A percentile compares a stretch with the other conserved stretches of the same genome.
phyloP scores from a whole-genome alignment of 2,888 invertebrate species.

The Watsonalla cultraria region DNA sequence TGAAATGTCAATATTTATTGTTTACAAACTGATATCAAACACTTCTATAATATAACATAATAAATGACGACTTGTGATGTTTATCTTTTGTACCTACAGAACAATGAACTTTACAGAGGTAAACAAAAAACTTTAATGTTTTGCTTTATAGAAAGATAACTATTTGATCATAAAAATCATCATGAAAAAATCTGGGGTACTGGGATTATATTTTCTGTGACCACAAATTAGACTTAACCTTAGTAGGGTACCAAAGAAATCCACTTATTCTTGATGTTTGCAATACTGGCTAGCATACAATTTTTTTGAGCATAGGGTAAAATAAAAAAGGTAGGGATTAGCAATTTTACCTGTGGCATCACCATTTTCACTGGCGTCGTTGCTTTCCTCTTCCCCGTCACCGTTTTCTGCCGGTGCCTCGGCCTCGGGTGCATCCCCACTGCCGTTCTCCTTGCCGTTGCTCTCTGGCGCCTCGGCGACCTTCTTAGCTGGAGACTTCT shows the following conservation, averaged over 20 bases:
- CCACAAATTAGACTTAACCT: no score
- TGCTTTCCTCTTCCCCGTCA: slow-evolving; percentile 68
- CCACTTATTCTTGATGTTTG: no score
- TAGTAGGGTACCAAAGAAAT: no score
- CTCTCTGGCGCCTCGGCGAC: slow-evolving; percentile 62
- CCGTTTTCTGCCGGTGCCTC: slow-evolving; percentile 62
- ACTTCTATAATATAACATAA: not conserved
- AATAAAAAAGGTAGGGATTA: no score
- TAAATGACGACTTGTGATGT: not conserved
- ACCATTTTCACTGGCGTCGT: slow-evolving; percentile 69
- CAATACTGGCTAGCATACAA: no score
- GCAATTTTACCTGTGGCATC: slow-evolving; percentile 55
- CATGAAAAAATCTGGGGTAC: no score
- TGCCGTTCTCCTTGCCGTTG: slow-evolving; percentile 71
- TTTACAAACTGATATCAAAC: not conserved
- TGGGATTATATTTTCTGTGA: no score
- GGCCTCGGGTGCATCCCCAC: slow-evolving; percentile 52
- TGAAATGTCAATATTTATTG: slow-evolving; percentile 34
- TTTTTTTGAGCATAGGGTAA: no score
- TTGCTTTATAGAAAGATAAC: not conserved
- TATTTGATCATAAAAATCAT: no score
- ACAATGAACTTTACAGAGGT: not conserved
- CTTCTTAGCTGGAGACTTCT: slow-evolving; percentile 75
- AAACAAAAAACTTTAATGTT: not conserved
- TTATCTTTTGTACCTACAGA: not conserved